Conservation (phyloP, 2,888 invertebrate species). For the Heterodera filipjevi region DNA sequence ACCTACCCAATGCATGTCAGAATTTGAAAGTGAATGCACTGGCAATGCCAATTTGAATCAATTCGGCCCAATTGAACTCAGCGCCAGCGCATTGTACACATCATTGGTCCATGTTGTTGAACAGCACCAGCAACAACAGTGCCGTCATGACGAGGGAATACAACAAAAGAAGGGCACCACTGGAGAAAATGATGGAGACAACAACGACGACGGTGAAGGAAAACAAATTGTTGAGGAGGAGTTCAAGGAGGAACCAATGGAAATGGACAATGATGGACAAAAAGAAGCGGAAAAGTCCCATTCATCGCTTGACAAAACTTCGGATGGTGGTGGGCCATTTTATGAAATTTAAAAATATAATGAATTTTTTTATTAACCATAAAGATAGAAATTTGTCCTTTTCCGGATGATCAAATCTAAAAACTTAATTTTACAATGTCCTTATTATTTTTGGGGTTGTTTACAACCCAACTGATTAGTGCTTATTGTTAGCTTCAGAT, state of each 20-base stretch:
- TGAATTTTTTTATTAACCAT: neutral
- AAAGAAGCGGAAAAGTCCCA: neutral
- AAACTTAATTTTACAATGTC: too few relatives aligned
- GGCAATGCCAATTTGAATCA: neutral
- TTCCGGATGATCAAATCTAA: too few relatives aligned
- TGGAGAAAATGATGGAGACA: neutral
- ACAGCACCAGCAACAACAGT: neutral
- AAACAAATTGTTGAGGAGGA: neutral
- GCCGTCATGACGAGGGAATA: neutral
- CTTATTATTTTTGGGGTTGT: too few relatives aligned
- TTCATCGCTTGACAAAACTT: neutral
- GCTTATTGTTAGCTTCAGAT: too few relatives aligned
- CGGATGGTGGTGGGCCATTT: neutral
- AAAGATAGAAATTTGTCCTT: too few relatives aligned
- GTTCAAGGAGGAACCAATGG: conserved; percentile 1
- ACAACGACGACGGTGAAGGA: too few relatives aligned
- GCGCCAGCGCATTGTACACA: neutral
- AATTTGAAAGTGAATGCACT: neutral
- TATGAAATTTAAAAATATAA: too few relatives aligned
- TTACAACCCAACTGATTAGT: too few relatives aligned
- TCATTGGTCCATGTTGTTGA: neutral
- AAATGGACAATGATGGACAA: neutral
- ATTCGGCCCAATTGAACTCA: neutral
- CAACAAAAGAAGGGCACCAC: neutral
- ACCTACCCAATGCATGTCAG: neutral